Base-by-base conservation (phyloP, 2,888 invertebrate species). In the Chloromyia formosa region DNA sequence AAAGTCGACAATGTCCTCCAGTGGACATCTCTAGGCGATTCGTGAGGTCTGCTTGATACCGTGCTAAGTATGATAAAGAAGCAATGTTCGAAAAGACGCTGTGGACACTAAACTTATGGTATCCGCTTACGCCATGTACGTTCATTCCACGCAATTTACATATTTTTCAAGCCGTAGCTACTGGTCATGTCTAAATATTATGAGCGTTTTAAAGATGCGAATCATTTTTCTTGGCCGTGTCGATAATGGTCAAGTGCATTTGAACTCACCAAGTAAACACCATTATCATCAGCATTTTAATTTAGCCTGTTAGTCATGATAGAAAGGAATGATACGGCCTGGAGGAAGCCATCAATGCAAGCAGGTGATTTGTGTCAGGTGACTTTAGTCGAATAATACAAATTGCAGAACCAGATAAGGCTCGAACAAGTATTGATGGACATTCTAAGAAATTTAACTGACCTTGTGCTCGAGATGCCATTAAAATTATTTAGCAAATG, bases 151-250 rank as follows among this genome's bases (percentile, higher is more conserved):
- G 71, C 58, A 58, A 71, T 71, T 71, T 71, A 53, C 71, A 71
- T 71, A 71, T 58, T 40, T 56, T 58, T 58, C 56, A 18, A 5
- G 40, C 71, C 14, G 62, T 16, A 58, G 71, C 71, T 71, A 71
- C 71, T 56, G 71, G 56, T 71, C 71, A 71, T 58, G 71, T 71
- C 71, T 35, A 56, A 71, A 71, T 56, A 71, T 71, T 56, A 40
- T 71, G 58, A 71, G 56, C 56, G 12, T 35, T 54, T 69, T 56
- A 69, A 53, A 40, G 56, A 54, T 35, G 56, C 54, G 58, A 56
- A 66, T 66, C 58, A 71, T 71, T 58, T 14, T 69, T 71, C 71
- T 71, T 56, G 18, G 18, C 20, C 40, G 58, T 71, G 71, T 71
- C 71, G 56, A 71, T 69, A 69, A 69, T 69, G 27, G 69, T 23